These are phyloP conservation scores for Xiphophorus hellerii DNA, from an alignment of 2,113 vertebrate genomes.

Conservation along the genomic window DNA sequence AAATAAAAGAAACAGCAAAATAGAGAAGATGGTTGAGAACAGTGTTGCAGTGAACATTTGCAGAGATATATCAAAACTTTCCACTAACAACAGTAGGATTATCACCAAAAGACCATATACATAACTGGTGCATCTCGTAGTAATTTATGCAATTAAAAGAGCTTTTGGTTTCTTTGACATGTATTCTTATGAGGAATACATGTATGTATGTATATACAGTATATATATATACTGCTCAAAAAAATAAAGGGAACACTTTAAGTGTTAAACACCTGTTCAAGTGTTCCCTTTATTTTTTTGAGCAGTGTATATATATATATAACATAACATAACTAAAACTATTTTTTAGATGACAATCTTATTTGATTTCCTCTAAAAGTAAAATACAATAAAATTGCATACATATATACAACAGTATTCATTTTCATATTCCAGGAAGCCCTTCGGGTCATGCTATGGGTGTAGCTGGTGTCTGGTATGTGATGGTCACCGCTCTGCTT, in stretches of 20 bases:
- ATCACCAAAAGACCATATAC: neutral
- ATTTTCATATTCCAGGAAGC: conserved; percentile 74
- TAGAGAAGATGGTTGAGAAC: neutral
- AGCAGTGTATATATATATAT: too few species aligned
- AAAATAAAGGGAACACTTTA: too few species aligned
- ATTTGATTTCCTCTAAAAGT: too few species aligned
- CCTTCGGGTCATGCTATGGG: conserved; percentile 85
- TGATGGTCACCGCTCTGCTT: conserved; percentile 80
- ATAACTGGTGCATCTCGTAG: neutral
- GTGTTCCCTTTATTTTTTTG: too few species aligned
- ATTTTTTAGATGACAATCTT: too few species aligned
- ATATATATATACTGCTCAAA: too few species aligned
- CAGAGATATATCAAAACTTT: neutral
- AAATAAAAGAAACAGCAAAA: neutral
- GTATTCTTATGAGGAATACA: too few species aligned
- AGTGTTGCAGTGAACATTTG: neutral
- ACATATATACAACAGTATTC: neutral
- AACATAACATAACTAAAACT: too few species aligned
- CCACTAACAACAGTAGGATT: neutral
- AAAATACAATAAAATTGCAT: too few species aligned
- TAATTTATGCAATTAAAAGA: neutral
- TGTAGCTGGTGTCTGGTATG: conserved; percentile 79
- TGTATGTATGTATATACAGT: too few species aligned
- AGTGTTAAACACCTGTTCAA: too few species aligned
- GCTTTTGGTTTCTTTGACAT: neutral